Base-by-base conservation (phyloP, 2,113 vertebrate species). In the Ciconia maguari region DNA sequence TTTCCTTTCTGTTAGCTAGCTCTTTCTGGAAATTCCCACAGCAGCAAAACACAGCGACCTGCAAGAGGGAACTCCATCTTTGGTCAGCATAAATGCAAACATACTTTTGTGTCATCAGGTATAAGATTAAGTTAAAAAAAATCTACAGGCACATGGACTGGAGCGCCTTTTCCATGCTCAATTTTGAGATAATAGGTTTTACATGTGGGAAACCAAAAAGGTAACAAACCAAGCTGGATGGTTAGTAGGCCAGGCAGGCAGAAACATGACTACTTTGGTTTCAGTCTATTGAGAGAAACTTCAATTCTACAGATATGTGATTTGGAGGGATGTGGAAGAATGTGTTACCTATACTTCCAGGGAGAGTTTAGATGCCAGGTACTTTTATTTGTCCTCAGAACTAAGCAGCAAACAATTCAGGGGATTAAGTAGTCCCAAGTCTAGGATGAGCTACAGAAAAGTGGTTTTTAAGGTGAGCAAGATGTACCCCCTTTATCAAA, bases 271-370 rank as follows among this genome's bases (percentile, higher is more conserved):
- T 42, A 0, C 44, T 52, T 77, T 52, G 20, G 11, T 65, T 90
- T 90, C 52, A 76, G 14, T 58, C 36, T 83, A 0, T 32, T 60
- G 58, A 77, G 62, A 52, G 61, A 61, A 32, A 36, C 24, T 24
- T 68, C 14, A 1, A 1, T 21, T 8, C 48, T 34, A 36, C 9
- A 72, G 27, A 36, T 11, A 57, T 0, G 2, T 66, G 32, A 51
- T 79, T 72, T 55, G 51, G 25, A 61, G 20, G 25, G 6, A 14
- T 38, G 29, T 34, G 52, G 34, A 87, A 71, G 21, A 25, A 46
- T 52, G 48, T 27, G 52, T 24, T 72, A 49, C 21, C 21, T 32
- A 4, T 34, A 38, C 3, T 54, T 91, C 13, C 30, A 62, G 9
- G 17, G 24, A 81, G 21, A 77, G 41, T 54, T 86, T 42, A 81